These are phyloP conservation scores for Theropithecus gelada DNA, from an alignment of 2,113 vertebrate genomes.

Conservation along the genomic window DNA sequence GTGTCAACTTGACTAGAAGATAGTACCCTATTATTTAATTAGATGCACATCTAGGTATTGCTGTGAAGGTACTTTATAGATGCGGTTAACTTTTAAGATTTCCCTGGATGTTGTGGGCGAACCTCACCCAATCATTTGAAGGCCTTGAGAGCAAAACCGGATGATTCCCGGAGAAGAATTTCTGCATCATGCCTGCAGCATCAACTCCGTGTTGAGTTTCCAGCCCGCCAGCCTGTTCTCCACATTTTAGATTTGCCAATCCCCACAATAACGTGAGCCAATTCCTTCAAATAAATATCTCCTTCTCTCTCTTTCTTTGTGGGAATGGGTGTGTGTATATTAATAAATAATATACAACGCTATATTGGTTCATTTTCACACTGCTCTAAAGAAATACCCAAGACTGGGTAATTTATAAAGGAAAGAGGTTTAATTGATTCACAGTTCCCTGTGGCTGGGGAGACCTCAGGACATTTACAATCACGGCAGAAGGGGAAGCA, in stretches of 20 bases:
- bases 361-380: too few relatives aligned
- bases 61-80: neutral
- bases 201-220: neutral
- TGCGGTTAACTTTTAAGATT: neutral
- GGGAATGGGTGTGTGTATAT: neutral
- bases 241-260: neutral
- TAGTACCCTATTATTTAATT: conserved; percentile 8
- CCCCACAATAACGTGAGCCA: neutral
- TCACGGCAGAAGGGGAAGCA: too few relatives aligned
- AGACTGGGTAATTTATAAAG: too few relatives aligned
- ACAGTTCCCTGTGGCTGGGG: too few relatives aligned
- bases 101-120: neutral
- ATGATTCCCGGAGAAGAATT: neutral
- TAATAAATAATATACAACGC: neutral
- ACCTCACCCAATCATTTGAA: neutral
- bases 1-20: neutral
- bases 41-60: neutral
- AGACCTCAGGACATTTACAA: too few relatives aligned
- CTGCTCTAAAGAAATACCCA: too few relatives aligned
- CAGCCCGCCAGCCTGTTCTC: neutral
- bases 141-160: neutral
- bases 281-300: neutral
- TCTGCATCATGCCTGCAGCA: neutral
- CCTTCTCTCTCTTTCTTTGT: neutral
- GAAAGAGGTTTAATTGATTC: too few relatives aligned